Conservation (phyloP, 1,140 invertebrate genomes). For the Belonocnema kinseyi region DNA sequence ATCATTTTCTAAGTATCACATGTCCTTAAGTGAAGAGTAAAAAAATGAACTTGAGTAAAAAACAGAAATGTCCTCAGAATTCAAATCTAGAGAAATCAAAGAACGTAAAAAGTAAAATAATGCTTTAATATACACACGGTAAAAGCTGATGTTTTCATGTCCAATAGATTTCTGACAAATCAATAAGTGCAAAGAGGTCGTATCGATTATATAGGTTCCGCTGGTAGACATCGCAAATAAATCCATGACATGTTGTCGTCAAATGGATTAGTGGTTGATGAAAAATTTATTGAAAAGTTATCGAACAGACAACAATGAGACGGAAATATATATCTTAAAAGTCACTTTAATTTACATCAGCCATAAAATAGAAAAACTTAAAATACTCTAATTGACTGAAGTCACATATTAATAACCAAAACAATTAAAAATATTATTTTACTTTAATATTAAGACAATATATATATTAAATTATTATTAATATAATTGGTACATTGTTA, state of each 20-base stretch:
- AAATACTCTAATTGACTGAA: constrained; percentile 13
- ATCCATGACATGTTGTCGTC: constrained; percentile 33
- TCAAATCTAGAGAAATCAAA: too few relatives aligned
- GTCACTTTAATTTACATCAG: constrained; percentile 9
- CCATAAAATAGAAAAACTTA: neutral
- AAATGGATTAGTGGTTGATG: constrained; percentile 30
- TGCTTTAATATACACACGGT: neutral
- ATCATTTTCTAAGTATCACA: too few relatives aligned
- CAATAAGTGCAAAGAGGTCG: neutral
- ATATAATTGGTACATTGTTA: too few relatives aligned
- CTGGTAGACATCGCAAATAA: constrained; percentile 12
- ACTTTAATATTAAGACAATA: too few relatives aligned
- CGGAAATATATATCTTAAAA: constrained; percentile 12
- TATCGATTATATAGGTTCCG: constrained; percentile 22
- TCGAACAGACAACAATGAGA: neutral
- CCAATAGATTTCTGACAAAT: neutral
- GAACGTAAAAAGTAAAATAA: too few relatives aligned
- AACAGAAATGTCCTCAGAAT: too few relatives aligned
- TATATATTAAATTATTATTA: too few relatives aligned
- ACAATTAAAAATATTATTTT: too few relatives aligned
- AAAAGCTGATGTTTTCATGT: neutral
- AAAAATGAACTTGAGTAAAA: too few relatives aligned
- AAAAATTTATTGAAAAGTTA: constrained; percentile 1
- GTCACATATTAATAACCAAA: too few relatives aligned
- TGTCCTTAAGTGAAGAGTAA: too few relatives aligned